Percentiles rank a stretch among this genome's conserved stretches.
These are phyloP conservation scores for Talpa occidentalis DNA, from an alignment of 2,113 vertebrate genomes.

Conservation along the genomic window DNA sequence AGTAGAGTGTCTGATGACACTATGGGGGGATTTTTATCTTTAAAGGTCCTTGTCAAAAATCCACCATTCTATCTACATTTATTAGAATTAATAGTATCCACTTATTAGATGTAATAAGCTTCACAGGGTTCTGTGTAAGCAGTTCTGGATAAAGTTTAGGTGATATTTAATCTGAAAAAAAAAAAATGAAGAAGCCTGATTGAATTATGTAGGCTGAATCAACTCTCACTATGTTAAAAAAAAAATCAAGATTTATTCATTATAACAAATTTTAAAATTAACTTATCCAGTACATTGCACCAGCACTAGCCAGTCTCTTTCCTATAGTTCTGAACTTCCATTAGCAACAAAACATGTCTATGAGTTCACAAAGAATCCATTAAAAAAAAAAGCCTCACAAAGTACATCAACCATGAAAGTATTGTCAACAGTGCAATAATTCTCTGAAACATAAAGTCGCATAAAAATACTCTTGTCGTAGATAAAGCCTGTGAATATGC, in stretches of 20 bases:
- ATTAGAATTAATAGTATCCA: constrained; percentile 19
- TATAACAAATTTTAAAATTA: background rate
- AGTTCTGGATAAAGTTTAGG: constrained; percentile 3
- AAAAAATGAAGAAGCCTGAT: background rate
- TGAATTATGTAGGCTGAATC: background rate
- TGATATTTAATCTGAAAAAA: background rate
- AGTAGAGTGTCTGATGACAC: background rate
- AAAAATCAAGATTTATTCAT: background rate
- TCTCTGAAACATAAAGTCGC: constrained; percentile 48
- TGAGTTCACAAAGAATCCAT: constrained; percentile 34
- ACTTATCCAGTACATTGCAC: background rate
- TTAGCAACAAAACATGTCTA: background rate
- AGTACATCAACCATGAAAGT: constrained; percentile 33
- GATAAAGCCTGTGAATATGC: constrained; percentile 33
- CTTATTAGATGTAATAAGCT: background rate
- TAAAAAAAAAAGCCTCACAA: background rate
- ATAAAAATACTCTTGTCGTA: constrained; percentile 54
- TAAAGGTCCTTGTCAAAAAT: background rate
- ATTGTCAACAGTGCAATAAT: background rate
- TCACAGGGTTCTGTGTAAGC: background rate
- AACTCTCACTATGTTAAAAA: background rate
- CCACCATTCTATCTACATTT: background rate
- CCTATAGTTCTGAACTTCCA: background rate
- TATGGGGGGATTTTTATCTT: background rate
- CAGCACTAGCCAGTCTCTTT: background rate